Conservation (phyloP, 2,888 invertebrate genomes). For the Trisateles emortualis region DNA sequence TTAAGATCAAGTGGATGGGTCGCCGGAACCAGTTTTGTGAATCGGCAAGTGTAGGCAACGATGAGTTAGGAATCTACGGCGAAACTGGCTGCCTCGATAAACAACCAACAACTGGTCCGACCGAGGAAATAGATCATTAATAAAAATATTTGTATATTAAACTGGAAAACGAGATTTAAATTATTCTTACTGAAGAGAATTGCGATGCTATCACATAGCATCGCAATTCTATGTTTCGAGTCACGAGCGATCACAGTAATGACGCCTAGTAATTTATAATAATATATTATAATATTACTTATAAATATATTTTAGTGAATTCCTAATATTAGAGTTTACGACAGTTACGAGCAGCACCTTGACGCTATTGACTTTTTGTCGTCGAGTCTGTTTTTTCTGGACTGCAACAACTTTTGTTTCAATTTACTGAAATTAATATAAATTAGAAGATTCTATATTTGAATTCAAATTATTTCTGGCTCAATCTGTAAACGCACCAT, state of each 20-base stretch:
- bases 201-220: constrained; percentile 40
- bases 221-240: constrained; percentile 17
- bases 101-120: constrained; percentile 40
- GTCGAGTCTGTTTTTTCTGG: no score
- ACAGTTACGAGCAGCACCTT: no score
- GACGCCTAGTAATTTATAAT: constrained; percentile 24
- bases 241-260: constrained; percentile 23
- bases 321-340: no score
- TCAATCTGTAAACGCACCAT: constrained; percentile 45
- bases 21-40: constrained; percentile 73
- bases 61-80: constrained; percentile 55
- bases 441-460: no score
- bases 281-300: constrained; percentile 26
- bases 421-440: no score
- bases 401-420: no score
- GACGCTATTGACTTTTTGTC: no score
- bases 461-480: constrained; percentile 57
- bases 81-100: constrained; percentile 40
- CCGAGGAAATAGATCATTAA: constrained; percentile 50
- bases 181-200: constrained; percentile 24
- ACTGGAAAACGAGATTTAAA: constrained; percentile 40
- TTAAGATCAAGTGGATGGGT: constrained; percentile 78
- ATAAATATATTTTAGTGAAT: no score
- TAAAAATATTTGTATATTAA: constrained; percentile 42
- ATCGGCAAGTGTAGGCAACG: constrained; percentile 75